Conservation (phyloP, 2,113 vertebrate genomes). For the Sporophila hypoxantha region DNA sequence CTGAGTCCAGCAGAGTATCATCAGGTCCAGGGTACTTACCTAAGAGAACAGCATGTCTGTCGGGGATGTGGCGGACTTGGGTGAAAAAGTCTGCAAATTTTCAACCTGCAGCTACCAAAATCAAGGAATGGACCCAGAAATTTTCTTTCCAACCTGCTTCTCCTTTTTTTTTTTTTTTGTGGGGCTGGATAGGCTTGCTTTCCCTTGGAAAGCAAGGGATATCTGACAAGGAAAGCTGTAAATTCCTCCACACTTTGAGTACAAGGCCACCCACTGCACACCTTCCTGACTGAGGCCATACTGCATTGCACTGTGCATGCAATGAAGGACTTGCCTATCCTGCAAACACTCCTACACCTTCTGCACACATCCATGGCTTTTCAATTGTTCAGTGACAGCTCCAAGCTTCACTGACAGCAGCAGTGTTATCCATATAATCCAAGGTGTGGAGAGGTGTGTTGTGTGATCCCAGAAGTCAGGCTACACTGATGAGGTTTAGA, state of each 20-base stretch:
- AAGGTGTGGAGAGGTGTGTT: rapidly evolving
- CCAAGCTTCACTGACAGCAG: background rate
- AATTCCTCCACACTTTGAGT: background rate
- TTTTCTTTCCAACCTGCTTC: background rate
- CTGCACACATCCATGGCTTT: background rate
- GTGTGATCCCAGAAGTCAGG: background rate
- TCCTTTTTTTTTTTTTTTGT: background rate
- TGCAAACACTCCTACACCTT: background rate
- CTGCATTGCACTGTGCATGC: background rate
- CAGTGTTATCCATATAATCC: background rate
- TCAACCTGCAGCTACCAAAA: background rate
- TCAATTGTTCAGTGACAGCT: rapidly evolving
- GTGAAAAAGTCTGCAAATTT: background rate
- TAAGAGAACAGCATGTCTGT: background rate
- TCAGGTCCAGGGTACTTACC: too few relatives aligned
- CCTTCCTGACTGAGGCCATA: background rate
- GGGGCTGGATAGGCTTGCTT: background rate
- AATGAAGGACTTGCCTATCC: background rate
- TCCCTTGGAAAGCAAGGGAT: background rate
- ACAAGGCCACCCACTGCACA: background rate
- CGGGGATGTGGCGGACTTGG: background rate
- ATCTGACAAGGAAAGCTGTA: background rate
- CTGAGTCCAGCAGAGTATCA: background rate
- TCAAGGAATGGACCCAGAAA: background rate
- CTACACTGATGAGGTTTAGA: background rate